Evolutionary conservation across 2,888 invertebrate species (phyloP).

Genomic region (Cyclophora punctaria): DNA sequence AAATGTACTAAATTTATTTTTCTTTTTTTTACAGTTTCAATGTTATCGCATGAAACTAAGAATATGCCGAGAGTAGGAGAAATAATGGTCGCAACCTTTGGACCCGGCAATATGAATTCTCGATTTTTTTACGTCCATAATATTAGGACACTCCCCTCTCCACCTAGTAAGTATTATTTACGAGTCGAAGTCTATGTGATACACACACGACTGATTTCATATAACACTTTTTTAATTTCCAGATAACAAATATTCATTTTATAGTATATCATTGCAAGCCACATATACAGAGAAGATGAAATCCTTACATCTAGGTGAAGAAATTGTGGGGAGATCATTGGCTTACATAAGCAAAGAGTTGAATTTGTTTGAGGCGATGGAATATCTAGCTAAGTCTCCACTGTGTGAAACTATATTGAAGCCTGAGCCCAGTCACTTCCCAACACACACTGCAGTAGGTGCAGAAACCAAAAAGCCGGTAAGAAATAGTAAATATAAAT

Average conservation of each 20-base stretch:
- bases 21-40: conserved; percentile 41
- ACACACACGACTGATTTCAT: neutral
- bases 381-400: conserved; percentile 75
- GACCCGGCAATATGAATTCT: conserved; percentile 34
- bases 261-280: conserved; percentile 47
- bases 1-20: no score
- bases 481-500: no score
- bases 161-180: conserved; percentile 43
- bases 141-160: conserved; percentile 46
- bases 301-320: conserved; percentile 40
- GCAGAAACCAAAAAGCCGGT: no score
- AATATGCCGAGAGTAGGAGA: conserved; percentile 52
- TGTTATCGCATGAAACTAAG: conserved; percentile 39
- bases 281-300: conserved; percentile 53
- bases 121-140: conserved; percentile 61
- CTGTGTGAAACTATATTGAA: conserved; percentile 74
- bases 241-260: conserved; percentile 54
- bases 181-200: neutral
- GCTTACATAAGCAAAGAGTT: conserved; percentile 66
- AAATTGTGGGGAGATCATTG: conserved; percentile 38
- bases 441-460: conserved; percentile 4
- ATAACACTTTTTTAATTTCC: conserved; percentile 19
- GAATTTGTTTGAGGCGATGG: conserved; percentile 77
- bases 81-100: conserved; percentile 48
- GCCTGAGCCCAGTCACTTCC: conserved; percentile 68